These are phyloP conservation scores for Camelus dromedarius DNA, from an alignment of 2,113 vertebrate species.

Conservation along the genomic window DNA sequence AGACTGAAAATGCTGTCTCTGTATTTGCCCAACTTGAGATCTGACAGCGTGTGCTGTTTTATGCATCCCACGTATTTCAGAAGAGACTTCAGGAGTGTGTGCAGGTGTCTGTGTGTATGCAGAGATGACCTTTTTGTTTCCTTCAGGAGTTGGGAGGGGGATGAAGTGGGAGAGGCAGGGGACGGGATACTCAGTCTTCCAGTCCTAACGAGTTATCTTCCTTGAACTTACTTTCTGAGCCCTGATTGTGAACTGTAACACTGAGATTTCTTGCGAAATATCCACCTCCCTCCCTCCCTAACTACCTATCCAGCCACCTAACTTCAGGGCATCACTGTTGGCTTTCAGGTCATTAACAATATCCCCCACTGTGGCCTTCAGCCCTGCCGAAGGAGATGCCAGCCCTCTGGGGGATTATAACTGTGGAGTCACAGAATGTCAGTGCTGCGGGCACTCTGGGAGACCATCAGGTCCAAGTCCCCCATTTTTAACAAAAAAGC, in stretches of 20 bases:
- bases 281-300: neutral
- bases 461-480: neutral
- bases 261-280: neutral
- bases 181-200: neutral
- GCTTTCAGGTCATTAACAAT: neutral
- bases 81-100: neutral
- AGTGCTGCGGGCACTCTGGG: neutral
- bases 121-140: slow-evolving; percentile 28
- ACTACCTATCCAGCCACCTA: neutral
- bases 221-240: neutral
- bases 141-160: neutral
- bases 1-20: slow-evolving; percentile 77
- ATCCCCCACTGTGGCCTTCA: neutral
- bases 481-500: slow-evolving; percentile 22
- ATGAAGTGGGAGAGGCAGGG: neutral
- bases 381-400: neutral
- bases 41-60: slow-evolving; percentile 57
- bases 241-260: neutral
- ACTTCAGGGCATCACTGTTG: neutral
- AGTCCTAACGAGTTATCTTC: neutral
- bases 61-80: neutral
- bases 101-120: neutral
- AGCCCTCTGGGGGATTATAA: neutral
- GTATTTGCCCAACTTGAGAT: slow-evolving; percentile 71
- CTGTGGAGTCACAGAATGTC: neutral